phyloP scores from a whole-genome alignment of 2,113 vertebrate species.

The Tragelaphus buxtoni region DNA sequence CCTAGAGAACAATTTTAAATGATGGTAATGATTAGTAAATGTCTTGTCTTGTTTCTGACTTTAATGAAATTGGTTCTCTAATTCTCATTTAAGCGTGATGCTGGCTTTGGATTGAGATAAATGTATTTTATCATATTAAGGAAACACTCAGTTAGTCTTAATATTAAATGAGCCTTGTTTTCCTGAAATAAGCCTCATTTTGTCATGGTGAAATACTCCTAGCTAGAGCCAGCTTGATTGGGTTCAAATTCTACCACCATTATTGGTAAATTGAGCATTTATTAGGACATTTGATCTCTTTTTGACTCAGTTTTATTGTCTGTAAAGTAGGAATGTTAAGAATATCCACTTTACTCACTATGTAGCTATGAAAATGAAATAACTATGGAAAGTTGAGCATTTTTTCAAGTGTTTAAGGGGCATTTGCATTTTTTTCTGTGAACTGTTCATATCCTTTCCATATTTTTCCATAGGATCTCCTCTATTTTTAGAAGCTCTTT shows the following conservation, averaged over 20 bases:
- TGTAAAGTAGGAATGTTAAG: not conserved
- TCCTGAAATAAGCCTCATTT: constrained; percentile 46
- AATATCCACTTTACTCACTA: not conserved
- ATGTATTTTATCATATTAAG: constrained; percentile 57
- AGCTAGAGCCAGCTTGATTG: not conserved
- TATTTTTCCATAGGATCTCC: not conserved
- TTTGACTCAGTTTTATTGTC: not conserved
- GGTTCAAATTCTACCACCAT: constrained; percentile 4
- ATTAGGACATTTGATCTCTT: not conserved
- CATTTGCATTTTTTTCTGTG: not conserved
- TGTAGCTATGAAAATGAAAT: not conserved
- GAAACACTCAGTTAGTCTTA: constrained; percentile 48
- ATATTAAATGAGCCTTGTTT: constrained; percentile 51
- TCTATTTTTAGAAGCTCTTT: not conserved
- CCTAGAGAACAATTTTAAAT: constrained; percentile 43
- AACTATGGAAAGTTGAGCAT: not conserved
- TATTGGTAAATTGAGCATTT: not conserved
- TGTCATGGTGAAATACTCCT: constrained; percentile 33
- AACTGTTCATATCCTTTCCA: not conserved
- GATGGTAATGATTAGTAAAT: constrained; percentile 2
- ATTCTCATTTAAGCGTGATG: constrained; percentile 36
- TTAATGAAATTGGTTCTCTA: constrained; percentile 47
- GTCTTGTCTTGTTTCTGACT: constrained; percentile 50
- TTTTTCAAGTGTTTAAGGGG: not conserved
- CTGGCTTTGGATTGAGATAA: constrained; percentile 48